Conservation (phyloP, 2,888 invertebrate genomes). For the Drosophila antonietae region DNA sequence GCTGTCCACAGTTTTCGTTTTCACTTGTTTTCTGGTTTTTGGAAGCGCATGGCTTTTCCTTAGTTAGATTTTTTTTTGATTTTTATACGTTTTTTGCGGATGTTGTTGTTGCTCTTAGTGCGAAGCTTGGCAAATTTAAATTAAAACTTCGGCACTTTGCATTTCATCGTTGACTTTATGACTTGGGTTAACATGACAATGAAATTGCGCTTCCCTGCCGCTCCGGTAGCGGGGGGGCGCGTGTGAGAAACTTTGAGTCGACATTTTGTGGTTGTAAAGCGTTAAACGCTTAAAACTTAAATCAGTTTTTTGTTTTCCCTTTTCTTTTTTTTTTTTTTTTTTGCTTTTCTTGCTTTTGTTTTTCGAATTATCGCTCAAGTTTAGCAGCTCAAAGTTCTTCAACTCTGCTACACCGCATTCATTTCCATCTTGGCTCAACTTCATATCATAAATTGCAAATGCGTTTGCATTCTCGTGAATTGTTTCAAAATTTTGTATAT, state of each 20-base stretch:
- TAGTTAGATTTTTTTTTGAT: slow-evolving; percentile 22
- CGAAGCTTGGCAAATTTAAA: slow-evolving; percentile 67
- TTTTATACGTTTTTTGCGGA: slow-evolving; percentile 5
- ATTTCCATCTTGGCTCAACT: neutral
- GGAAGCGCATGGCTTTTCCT: slow-evolving; percentile 18
- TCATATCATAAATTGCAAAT: slow-evolving; percentile 35
- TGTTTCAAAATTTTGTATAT: slow-evolving; percentile 51
- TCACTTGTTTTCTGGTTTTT: neutral
- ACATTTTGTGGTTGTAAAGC: slow-evolving; percentile 78
- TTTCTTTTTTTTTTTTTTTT: neutral
- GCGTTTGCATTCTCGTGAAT: slow-evolving; percentile 35
- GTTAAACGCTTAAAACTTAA: slow-evolving; percentile 79
- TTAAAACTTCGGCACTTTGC: slow-evolving; percentile 77
- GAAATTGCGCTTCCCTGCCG: slow-evolving; percentile 45
- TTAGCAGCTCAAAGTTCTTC: slow-evolving; percentile 29
- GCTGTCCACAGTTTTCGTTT: neutral
- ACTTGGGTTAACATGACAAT: slow-evolving; percentile 69
- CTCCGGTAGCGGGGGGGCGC: slow-evolving; percentile 30
- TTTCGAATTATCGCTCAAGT: slow-evolving; percentile 54
- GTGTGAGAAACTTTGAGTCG: slow-evolving; percentile 73
- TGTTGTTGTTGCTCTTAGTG: slow-evolving; percentile 33
- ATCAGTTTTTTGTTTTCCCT: slow-evolving; percentile 53
- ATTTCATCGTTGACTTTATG: slow-evolving; percentile 77
- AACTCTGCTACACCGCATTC: slow-evolving; percentile 17
- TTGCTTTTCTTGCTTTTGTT: slow-evolving; percentile 5